Evolutionary conservation across 1,140 invertebrate genomes (phyloP).

Genomic region (Plectrocnemia conspersa): DNA sequence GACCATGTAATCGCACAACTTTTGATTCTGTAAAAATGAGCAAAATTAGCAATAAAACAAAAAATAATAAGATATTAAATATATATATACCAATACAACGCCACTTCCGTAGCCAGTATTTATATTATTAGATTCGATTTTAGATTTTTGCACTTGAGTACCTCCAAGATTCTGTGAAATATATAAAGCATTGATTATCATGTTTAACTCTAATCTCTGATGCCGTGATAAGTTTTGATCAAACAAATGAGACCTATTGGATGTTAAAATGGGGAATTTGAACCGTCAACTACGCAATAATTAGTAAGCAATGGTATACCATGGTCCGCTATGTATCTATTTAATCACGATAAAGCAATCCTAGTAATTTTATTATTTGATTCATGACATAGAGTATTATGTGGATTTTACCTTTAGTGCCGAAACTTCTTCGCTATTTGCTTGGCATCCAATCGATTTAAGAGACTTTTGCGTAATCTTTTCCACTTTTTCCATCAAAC

Average conservation of each 20-base stretch:
- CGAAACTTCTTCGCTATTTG: constrained; percentile 3
- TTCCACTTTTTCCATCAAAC: background rate
- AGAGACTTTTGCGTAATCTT: background rate
- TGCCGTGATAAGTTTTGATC: background rate
- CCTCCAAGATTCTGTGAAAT: constrained; percentile 1
- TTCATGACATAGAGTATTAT: too few relatives aligned
- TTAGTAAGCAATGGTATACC: too few relatives aligned
- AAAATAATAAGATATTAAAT: background rate
- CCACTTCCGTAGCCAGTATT: background rate
- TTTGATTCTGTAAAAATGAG: constrained; percentile 21
- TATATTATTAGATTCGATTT: background rate
- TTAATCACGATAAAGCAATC: too few relatives aligned
- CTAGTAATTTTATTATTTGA: too few relatives aligned
- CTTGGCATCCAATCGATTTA: background rate
- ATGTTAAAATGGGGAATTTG: background rate
- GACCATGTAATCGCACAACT: constrained; percentile 24
- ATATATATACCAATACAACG: background rate
- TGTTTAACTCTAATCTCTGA: background rate
- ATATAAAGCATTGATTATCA: background rate
- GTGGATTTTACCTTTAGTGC: too few relatives aligned
- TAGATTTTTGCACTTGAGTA: background rate
- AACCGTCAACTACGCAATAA: too few relatives aligned
- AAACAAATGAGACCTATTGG: background rate
- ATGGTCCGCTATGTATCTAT: too few relatives aligned
- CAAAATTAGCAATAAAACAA: background rate